Evolutionary conservation across 2,797 vertebrate genomes (phyloP).

Genomic region (Valencia hispanica): DNA sequence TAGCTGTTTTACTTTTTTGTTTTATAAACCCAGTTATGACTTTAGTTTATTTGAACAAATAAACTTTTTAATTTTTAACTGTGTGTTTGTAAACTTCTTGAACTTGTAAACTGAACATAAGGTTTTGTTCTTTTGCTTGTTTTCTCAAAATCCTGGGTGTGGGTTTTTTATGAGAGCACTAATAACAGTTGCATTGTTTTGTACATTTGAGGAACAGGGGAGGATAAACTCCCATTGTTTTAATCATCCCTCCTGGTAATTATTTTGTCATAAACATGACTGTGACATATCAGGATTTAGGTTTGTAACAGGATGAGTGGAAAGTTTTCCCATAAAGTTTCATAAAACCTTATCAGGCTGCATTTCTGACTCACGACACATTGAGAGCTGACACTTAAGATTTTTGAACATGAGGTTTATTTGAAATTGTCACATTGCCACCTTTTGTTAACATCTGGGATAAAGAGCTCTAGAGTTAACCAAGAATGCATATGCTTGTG

Average conservation of each 20-base stretch:
- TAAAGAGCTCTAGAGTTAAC: slow-evolving; percentile 35
- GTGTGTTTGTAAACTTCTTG: slow-evolving; percentile 47
- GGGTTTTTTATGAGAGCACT: background rate
- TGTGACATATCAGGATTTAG: background rate
- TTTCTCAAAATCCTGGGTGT: background rate
- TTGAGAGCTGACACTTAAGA: background rate
- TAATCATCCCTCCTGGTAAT: background rate
- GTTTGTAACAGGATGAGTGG: slow-evolving; percentile 17
- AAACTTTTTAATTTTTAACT: slow-evolving; percentile 84
- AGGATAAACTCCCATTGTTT: background rate
- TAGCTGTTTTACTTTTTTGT: slow-evolving; percentile 80
- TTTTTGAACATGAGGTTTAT: background rate
- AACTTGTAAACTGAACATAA: background rate
- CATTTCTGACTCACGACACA: slow-evolving; percentile 11
- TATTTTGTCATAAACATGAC: background rate
- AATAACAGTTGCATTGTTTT: background rate
- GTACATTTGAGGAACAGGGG: background rate
- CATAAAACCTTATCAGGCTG: slow-evolving; percentile 57
- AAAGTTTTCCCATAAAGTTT: slow-evolving; percentile 5
- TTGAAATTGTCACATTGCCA: slow-evolving; percentile 27
- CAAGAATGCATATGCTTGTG: slow-evolving; percentile 8
- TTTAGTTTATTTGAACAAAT: slow-evolving; percentile 94
- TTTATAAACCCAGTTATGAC: slow-evolving; percentile 91
- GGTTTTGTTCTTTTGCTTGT: background rate
- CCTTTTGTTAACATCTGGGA: slow-evolving; percentile 1